Base-by-base conservation (phyloP, 2,113 vertebrate species). In the Trematomus loennbergii region DNA sequence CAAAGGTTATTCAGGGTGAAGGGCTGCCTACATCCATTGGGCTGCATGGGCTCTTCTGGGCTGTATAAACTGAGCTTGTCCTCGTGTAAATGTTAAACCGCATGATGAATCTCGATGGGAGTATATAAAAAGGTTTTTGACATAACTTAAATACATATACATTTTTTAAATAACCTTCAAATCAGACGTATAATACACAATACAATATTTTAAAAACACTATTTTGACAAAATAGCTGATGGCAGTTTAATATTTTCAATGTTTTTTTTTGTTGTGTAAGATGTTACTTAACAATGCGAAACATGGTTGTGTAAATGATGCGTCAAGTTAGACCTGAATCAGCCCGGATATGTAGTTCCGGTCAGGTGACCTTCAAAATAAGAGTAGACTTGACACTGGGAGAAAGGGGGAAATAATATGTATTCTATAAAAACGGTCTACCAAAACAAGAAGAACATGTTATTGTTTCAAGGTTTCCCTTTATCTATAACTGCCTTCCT, bases 361-460 rank as follows among this genome's bases (percentile, higher is more conserved):
- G 11, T 15, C 1, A 5, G 1, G 12, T 1, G 12, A 4, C 10
- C 6, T 85, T 86, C 86, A 87, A 33, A 87, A 80, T 87, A 85
- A 88, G 40, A 69, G 61, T 16, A 5, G 2, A 43, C 6, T 11
- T 25, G 9, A 20, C 13, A 18, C 58, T 18, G 1, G 16, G 6
- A 25, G n/a, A 40, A 40, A 40, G 9, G 5, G 36, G 36, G 0
- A 40, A 40, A 36, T 4, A 4, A 36, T 36, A 36, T 36, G 33
- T 36, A 36, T 36, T 36, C 33, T 36, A 36, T 36, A n/a, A n/a
- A n/a, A 36, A 36, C 33, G 5, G 33, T 36, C 33, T 22, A 22
- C 22, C 22, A 22, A 22, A 22, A 22, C 22, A 22, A 22, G 22
- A 22, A 22, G 22, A 22, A 22, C 22, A 22, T 22, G 2, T 22